These are phyloP conservation scores for Hoplostethus mediterraneus DNA, from an alignment of 2,797 vertebrate genomes.

Conservation along the genomic window DNA sequence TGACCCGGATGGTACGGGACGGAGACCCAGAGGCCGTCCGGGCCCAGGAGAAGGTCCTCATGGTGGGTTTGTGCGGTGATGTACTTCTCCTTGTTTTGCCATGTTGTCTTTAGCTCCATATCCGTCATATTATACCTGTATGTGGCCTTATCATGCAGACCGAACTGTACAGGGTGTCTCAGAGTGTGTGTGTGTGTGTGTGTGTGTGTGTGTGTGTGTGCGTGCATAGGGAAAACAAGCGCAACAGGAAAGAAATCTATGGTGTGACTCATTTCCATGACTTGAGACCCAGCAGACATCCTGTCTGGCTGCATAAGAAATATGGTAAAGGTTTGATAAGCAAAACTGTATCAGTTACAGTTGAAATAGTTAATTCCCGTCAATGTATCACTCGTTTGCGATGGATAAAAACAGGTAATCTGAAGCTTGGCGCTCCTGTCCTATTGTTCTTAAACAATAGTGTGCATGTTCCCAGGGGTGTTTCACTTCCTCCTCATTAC, in stretches of 20 bases:
- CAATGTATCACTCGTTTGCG: background rate
- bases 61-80: conserved; percentile 75
- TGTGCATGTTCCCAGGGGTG: background rate
- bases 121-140: too few species aligned
- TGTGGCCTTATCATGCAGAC: too few species aligned
- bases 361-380: background rate
- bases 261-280: too few species aligned
- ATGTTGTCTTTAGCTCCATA: background rate
- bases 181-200: too few species aligned
- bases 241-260: too few species aligned
- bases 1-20: conserved; percentile 81
- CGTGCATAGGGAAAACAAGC: too few species aligned
- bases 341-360: too few species aligned
- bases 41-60: conserved; percentile 86
- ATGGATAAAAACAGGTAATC: background rate
- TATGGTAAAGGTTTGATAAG: too few species aligned
- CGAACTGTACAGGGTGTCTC: too few species aligned
- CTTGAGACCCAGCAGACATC: too few species aligned
- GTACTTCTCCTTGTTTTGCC: background rate
- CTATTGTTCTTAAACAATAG: background rate
- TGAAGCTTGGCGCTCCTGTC: background rate
- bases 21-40: conserved; percentile 73
- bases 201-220: too few species aligned
- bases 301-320: too few species aligned
- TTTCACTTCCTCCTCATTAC: background rate